Evolutionary conservation across 2,797 vertebrate genomes (phyloP), one percentile per base, ranked within the genome.

Genomic region (Urocyon cinereoargenteus): DNA sequence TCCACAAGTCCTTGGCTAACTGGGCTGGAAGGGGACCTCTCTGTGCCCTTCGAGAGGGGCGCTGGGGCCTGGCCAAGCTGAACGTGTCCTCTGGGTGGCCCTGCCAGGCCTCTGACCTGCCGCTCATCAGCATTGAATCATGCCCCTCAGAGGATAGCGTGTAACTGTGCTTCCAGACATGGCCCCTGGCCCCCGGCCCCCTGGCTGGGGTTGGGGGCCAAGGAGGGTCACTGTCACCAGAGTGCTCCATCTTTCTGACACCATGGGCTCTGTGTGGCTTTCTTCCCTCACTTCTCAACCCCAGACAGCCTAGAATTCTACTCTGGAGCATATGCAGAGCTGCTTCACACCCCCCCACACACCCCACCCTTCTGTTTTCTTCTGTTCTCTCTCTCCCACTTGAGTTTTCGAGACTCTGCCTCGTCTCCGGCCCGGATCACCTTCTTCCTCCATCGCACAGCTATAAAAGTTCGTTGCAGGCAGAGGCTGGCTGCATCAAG

Each of bases 401-500:
- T 66, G 10, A 51, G 86, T 85, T 81, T 84, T 66, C 51, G 62
- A 72, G 16, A 13, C 40, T 49, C 10, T 53, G 21, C 21, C 40
- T 53, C 5, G 12, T 70, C 73, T 90, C 82, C 70, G 51, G 64
- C 88, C 61, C 22, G 45, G 55, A 40, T 78, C 24, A 3, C 49
- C 72, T 70, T 45, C 53, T 90, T 7, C 28, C 16, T 70, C 31
- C 55, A 26, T 84, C 34, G 84, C 93, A 59, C 83, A 91, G 45
- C 95, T 91, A 3, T 0, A 2, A 68, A 90, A 86, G 82, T 96
- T 92, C 90, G 57, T 96, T 66, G n/a, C 86, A 64, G 85, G 72
- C 68, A 36, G 93, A 96, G 79, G 82, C 91, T 66, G 89, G 70
- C 96, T 93, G 94, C 96, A 34, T 36, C 15, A 81, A 97, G 73